phyloP scores from a whole-genome alignment of 2,113 vertebrate species.

The Aegypius monachus region DNA sequence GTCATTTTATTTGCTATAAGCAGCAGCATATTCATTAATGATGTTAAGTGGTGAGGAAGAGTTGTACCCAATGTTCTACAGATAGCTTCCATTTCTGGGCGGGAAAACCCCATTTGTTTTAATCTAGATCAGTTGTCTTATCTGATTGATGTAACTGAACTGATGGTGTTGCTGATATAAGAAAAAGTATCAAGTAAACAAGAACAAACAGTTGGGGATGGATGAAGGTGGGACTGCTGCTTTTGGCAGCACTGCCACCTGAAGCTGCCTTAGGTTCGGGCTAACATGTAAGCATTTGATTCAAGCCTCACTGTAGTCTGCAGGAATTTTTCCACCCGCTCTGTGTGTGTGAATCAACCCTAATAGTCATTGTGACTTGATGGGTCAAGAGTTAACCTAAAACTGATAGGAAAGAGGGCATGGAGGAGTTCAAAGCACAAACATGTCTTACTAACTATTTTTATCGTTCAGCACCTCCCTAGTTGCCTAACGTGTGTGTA shows the following conservation, averaged over 20 bases:
- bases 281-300: not conserved
- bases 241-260: not conserved
- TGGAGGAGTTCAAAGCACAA: not conserved
- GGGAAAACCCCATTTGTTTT: fast-evolving
- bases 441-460: not conserved
- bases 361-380: not conserved
- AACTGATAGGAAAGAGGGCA: not conserved
- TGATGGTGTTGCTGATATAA: not conserved
- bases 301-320: not conserved
- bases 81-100: not conserved
- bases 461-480: not conserved
- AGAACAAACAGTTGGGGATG: not conserved
- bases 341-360: not conserved
- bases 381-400: not conserved
- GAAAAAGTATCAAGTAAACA: not conserved
- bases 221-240: not conserved
- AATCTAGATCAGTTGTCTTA: not conserved
- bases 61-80: not conserved
- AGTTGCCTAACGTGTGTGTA: not conserved
- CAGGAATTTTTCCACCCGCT: not conserved
- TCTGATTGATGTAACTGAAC: not conserved
- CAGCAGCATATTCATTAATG: not conserved
- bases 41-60: not conserved
- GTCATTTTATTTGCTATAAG: not conserved
- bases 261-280: not conserved